These are phyloP conservation scores for Folsomia candida DNA, from an alignment of 2,888 invertebrate species.

Conservation along the genomic window DNA sequence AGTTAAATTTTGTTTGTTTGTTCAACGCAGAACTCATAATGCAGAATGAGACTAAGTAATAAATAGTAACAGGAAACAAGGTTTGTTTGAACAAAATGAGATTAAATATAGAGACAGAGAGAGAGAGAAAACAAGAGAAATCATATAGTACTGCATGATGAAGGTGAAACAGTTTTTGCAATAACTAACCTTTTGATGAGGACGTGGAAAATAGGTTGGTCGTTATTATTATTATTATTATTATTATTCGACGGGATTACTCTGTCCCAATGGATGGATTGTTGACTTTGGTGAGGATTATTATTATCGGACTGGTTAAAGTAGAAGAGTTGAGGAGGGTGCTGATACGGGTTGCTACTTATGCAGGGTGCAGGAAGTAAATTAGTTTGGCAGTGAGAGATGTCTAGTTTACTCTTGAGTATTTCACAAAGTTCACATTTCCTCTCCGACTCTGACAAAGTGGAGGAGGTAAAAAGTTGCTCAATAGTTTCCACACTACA, in stretches of 20 bases:
- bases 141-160: too few relatives aligned
- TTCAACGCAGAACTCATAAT: too few relatives aligned
- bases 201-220: slow-evolving; percentile 9
- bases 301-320: neutral
- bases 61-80: too few relatives aligned
- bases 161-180: too few relatives aligned
- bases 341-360: neutral
- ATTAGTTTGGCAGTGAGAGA: slow-evolving; percentile 13
- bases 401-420: slow-evolving; percentile 10
- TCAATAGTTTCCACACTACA: slow-evolving; percentile 17
- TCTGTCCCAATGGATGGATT: slow-evolving; percentile 12
- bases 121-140: neutral
- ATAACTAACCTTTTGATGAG: slow-evolving; percentile 17
- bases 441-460: neutral
- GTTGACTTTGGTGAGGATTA: neutral
- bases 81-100: too few relatives aligned
- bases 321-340: neutral
- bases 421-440: slow-evolving; percentile 18
- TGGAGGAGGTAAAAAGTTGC: slow-evolving; percentile 7
- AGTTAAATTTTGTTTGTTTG: neutral
- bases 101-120: neutral
- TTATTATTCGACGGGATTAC: neutral
- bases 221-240: slow-evolving; percentile 10
- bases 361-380: slow-evolving; percentile 9
- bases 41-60: too few relatives aligned